Conservation (phyloP, 1,140 invertebrate genomes). For the Trichogramma pretiosum region DNA sequence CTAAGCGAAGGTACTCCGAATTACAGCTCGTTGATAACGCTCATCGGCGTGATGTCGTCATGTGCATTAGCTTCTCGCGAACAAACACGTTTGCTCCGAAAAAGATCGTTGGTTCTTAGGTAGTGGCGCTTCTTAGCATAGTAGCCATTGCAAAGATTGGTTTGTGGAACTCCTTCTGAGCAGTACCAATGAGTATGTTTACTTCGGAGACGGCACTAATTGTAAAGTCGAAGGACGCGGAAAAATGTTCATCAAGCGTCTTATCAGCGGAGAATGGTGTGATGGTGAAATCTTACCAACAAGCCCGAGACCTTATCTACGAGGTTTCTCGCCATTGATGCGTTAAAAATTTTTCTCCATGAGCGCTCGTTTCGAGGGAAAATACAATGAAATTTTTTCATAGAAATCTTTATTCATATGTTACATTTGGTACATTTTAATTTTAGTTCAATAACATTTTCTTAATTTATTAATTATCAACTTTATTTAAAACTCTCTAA, state of each 20-base stretch:
- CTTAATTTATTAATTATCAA: no score
- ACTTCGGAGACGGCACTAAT: neutral
- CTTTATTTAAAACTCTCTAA: no score
- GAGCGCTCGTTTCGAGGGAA: no score
- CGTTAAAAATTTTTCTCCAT: no score
- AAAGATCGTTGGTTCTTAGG: neutral
- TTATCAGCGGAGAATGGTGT: neutral
- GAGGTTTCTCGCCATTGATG: no score
- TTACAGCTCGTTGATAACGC: neutral
- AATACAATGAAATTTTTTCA: no score
- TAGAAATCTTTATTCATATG: no score
- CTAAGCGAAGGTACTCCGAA: no score
- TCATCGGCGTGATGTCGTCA: neutral
- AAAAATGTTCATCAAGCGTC: slow-evolving; percentile 1
- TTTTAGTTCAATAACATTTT: no score
- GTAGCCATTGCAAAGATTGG: neutral
- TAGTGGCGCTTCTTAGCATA: neutral
- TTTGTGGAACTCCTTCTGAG: neutral
- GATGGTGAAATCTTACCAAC: neutral
- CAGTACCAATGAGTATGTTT: neutral
- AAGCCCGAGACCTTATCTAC: no score
- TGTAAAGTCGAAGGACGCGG: neutral
- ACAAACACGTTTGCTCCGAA: neutral
- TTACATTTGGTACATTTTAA: no score
- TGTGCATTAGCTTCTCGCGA: neutral